phyloP scores from a whole-genome alignment of 2,888 invertebrate genomes.

The Asteroscopus sphinx region DNA sequence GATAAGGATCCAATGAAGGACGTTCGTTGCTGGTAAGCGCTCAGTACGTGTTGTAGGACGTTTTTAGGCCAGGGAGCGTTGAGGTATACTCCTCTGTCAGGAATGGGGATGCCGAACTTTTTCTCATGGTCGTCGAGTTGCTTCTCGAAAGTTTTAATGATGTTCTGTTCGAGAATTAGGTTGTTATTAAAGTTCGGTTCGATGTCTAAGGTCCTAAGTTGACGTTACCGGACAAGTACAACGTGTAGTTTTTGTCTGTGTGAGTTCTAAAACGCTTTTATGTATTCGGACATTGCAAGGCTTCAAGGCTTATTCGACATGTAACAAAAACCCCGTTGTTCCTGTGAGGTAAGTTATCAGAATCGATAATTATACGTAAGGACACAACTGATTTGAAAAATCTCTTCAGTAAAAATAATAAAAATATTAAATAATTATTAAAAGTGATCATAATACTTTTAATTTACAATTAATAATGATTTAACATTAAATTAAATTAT shows the following conservation, averaged over 20 bases:
- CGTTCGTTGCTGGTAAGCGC: slow-evolving; percentile 78
- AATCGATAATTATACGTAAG: too few relatives aligned
- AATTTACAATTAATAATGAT: too few relatives aligned
- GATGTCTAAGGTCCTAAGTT: neutral
- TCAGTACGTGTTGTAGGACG: slow-evolving; percentile 80
- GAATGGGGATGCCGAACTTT: slow-evolving; percentile 80
- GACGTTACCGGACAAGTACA: slow-evolving; percentile 22
- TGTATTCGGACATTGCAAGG: too few relatives aligned
- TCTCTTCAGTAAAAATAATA: too few relatives aligned
- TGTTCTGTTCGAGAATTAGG: slow-evolving; percentile 73
- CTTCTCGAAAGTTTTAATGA: slow-evolving; percentile 76
- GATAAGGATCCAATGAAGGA: slow-evolving; percentile 89
- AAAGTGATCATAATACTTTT: too few relatives aligned
- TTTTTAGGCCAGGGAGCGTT: slow-evolving; percentile 85
- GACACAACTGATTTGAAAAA: too few relatives aligned
- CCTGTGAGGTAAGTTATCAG: too few relatives aligned
- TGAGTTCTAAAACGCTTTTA: slow-evolving; percentile 11
- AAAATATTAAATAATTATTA: too few relatives aligned
- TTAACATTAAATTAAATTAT: too few relatives aligned
- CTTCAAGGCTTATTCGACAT: neutral
- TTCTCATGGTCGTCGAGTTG: slow-evolving; percentile 85
- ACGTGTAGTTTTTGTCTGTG: neutral
- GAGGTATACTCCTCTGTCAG: slow-evolving; percentile 72
- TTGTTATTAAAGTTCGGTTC: slow-evolving; percentile 26
- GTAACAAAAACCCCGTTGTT: too few relatives aligned